Percentiles rank a stretch among this genome's conserved stretches.
Evolutionary conservation across 1,140 invertebrate species (phyloP).

Genomic region (Danaus melanippus): DNA sequence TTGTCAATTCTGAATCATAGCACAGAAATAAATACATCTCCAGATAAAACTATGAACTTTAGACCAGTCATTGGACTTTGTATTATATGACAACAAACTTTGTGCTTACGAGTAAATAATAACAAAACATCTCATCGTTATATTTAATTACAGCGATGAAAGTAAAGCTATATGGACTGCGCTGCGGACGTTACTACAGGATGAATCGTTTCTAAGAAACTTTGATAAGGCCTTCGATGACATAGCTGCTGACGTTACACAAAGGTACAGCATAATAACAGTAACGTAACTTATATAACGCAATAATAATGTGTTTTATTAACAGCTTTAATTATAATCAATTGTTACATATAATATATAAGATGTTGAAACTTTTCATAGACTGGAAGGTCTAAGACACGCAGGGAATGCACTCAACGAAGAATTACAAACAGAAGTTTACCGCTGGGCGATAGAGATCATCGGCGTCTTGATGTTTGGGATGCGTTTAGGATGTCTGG

Average conservation of each 20-base stretch:
- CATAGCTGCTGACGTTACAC: slow-evolving; percentile 47
- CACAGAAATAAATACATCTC: too few relatives aligned
- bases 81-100: neutral
- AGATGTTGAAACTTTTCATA: slow-evolving; percentile 14
- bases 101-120: too few relatives aligned
- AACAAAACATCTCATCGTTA: too few relatives aligned
- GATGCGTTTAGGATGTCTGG: slow-evolving; percentile 49
- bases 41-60: too few relatives aligned
- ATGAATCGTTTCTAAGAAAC: slow-evolving; percentile 37
- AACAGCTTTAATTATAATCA: neutral
- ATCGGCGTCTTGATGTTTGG: slow-evolving; percentile 50
- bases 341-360: neutral
- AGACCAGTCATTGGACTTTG: neutral
- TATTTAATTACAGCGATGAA: slow-evolving; percentile 41
- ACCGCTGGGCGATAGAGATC: slow-evolving; percentile 56
- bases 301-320: too few relatives aligned
- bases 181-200: slow-evolving; percentile 42
- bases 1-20: too few relatives aligned
- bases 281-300: neutral
- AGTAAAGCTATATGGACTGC: slow-evolving; percentile 51
- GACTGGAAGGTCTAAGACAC: slow-evolving; percentile 44
- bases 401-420: slow-evolving; percentile 55
- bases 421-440: slow-evolving; percentile 52
- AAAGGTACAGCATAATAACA: slow-evolving; percentile 30
- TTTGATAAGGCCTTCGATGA: slow-evolving; percentile 51